A percentile compares a stretch with the other conserved stretches of the same genome.
Evolutionary conservation across 2,888 invertebrate species (phyloP).

Genomic region (Pegoplata infirma): DNA sequence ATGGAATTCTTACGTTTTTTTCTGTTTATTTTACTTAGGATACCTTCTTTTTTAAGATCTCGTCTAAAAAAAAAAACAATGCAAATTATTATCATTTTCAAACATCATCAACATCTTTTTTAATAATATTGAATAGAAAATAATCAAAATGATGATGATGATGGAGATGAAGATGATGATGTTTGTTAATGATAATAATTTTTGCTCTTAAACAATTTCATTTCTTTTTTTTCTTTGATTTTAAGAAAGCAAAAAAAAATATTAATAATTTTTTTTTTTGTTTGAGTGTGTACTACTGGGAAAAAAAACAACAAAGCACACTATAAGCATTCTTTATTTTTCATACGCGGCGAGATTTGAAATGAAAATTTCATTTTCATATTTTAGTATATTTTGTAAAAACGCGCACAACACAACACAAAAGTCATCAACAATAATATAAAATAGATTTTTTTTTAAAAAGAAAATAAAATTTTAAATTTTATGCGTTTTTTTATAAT

Average conservation of each 20-base stretch:
- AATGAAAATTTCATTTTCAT: constrained; percentile 62
- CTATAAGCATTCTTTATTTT: constrained; percentile 41
- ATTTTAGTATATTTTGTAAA: constrained; percentile 59
- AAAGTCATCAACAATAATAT: constrained; percentile 14
- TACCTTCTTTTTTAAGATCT: neutral
- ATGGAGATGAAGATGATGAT: neutral
- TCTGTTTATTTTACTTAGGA: too few relatives aligned
- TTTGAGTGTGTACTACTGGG: constrained; percentile 34
- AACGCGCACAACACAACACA: constrained; percentile 58
- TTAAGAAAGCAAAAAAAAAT: constrained; percentile 43
- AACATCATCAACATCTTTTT: neutral
- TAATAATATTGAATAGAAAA: neutral
- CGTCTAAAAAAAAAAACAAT: neutral
- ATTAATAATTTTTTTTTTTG: constrained; percentile 26
- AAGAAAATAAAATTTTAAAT: neutral
- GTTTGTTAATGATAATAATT: neutral
- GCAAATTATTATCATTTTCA: neutral
- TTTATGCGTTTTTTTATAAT: neutral
- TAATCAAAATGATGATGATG: neutral
- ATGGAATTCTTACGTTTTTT: too few relatives aligned
- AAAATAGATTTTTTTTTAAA: neutral
- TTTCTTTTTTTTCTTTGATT: neutral
- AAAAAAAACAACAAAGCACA: constrained; percentile 52
- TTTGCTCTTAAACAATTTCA: neutral
- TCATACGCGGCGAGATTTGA: constrained; percentile 40